phyloP scores from a whole-genome alignment of 2,888 invertebrate species.

The Girardia tigrina region DNA sequence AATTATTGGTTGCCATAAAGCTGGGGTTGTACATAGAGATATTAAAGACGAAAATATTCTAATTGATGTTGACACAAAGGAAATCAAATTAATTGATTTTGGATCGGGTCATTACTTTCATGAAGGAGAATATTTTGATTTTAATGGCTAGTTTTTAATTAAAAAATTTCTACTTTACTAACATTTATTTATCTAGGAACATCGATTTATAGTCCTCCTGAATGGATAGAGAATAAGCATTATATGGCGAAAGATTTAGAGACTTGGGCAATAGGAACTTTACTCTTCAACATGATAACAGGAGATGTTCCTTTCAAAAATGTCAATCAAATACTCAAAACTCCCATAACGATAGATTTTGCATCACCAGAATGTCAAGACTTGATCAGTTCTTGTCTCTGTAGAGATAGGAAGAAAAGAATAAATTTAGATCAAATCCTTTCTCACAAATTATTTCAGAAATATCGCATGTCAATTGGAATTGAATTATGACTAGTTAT shows the following conservation, averaged over 20 bases:
- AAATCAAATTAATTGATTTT: constrained; percentile 56
- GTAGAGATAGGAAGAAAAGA: neutral
- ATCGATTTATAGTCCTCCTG: neutral
- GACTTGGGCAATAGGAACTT: neutral
- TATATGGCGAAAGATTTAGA: neutral
- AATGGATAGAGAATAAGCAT: neutral
- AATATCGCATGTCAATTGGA: constrained; percentile 8
- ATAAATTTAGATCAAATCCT: neutral
- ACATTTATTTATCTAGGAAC: no score
- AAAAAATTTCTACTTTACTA: no score
- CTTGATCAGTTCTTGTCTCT: neutral
- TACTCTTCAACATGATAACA: neutral
- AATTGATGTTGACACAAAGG: constrained; percentile 54
- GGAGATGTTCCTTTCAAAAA: neutral
- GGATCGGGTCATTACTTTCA: constrained; percentile 52
- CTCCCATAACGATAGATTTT: neutral
- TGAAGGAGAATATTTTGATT: constrained; percentile 16
- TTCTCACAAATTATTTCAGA: neutral
- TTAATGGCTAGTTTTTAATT: constrained; percentile 1
- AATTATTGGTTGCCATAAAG: constrained; percentile 52
- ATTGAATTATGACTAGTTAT: neutral
- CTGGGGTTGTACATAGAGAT: constrained; percentile 55
- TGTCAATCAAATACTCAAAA: neutral
- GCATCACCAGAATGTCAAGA: neutral
- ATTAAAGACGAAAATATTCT: constrained; percentile 58